A percentile compares a stretch with the other conserved stretches of the same genome.
Conservation (phyloP, 2,888 invertebrate species). For the Amorpha juglandis region DNA sequence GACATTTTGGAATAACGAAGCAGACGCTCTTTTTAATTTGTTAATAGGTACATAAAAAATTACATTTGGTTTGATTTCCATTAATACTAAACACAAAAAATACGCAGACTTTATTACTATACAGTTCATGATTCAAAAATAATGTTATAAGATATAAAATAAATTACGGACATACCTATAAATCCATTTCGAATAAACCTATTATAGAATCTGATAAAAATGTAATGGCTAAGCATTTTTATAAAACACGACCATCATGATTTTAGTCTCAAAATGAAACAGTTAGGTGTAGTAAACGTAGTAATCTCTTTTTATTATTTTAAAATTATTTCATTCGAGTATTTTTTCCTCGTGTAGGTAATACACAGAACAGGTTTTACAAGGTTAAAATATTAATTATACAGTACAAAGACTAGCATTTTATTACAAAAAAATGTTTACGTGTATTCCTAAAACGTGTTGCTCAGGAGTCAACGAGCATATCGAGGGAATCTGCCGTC, state of each 20-base stretch:
- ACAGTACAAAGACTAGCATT: slow-evolving; percentile 20
- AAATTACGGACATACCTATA: not conserved
- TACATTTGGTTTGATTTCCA: no score
- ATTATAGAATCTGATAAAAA: no score
- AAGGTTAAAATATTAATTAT: not conserved
- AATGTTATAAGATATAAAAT: no score
- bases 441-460: not conserved
- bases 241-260: slow-evolving; percentile 6
- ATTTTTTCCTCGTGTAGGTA: not conserved
- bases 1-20: no score
- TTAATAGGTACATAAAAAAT: no score
- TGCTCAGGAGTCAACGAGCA: not conserved
- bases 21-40: no score
- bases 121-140: no score
- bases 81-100: no score
- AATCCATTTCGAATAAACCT: not conserved
- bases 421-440: not conserved
- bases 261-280: not conserved
- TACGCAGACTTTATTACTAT: no score
- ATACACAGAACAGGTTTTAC: not conserved
- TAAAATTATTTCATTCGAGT: not conserved
- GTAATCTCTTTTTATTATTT: not conserved
- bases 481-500: not conserved
- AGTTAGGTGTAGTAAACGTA: not conserved
- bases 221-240: not conserved